These are phyloP conservation scores for Tenodera sinensis DNA, from an alignment of 2,888 invertebrate species.

Conservation along the genomic window DNA sequence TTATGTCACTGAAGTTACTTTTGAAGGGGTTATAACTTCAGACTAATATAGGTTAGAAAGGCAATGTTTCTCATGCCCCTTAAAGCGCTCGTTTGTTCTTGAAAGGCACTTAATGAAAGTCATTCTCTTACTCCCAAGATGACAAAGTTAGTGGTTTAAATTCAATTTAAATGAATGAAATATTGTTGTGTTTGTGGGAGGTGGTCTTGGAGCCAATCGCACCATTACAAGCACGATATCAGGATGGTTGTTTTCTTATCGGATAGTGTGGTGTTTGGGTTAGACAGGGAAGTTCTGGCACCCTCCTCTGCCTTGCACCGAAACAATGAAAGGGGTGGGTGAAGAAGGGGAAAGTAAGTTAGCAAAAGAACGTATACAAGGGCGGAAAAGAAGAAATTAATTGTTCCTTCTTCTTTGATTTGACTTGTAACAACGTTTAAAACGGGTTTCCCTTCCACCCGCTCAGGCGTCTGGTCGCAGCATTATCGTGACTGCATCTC, in stretches of 20 bases:
- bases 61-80: not conserved
- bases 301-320: conserved; percentile 20
- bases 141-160: not conserved
- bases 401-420: conserved; percentile 10
- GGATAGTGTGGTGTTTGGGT: not conserved
- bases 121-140: not conserved
- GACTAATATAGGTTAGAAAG: too few species aligned
- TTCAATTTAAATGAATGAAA: not conserved
- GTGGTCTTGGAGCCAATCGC: not conserved
- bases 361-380: not conserved
- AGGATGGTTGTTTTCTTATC: not conserved
- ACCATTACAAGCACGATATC: not conserved
- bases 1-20: too few species aligned
- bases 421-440: conserved; percentile 6
- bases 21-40: too few species aligned
- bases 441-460: not conserved
- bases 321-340: conserved; percentile 22
- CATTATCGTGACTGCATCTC: conserved; percentile 6
- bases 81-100: not conserved
- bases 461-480: not conserved
- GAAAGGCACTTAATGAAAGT: not conserved
- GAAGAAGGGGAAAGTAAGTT: not conserved
- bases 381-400: conserved; percentile 8
- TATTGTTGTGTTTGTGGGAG: not conserved
- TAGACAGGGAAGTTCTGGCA: not conserved